Conservation (phyloP, 1,140 invertebrate genomes). For the Pararge aegeria region DNA sequence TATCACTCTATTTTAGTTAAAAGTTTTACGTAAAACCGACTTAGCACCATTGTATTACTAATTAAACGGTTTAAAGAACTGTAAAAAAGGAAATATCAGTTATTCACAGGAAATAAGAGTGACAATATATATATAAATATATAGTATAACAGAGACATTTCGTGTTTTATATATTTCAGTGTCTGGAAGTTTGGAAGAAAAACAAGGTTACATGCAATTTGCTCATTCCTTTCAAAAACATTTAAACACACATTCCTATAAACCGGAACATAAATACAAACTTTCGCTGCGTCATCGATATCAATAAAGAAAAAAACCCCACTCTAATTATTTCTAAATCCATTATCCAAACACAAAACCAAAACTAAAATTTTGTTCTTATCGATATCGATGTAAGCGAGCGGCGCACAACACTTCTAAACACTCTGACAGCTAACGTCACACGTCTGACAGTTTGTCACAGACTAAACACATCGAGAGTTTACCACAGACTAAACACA, state of each 20-base stretch:
- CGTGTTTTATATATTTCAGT: conserved; percentile 18
- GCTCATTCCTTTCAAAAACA: conserved; percentile 58
- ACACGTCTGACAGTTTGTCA: conserved; percentile 27
- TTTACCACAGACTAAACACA: conserved; percentile 12
- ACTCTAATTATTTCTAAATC: too few species aligned
- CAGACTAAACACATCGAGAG: conserved; percentile 16
- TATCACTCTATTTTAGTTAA: too few species aligned
- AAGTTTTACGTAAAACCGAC: too few species aligned
- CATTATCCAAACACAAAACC: background rate
- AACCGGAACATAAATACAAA: conserved; percentile 64
- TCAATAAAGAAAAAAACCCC: too few species aligned
- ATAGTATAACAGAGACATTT: background rate
- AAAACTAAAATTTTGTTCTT: conserved; percentile 1
- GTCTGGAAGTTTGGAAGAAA: conserved; percentile 34
- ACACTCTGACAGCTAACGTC: conserved; percentile 33
- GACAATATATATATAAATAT: conserved; percentile 16
- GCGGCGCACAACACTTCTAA: conserved; percentile 30
- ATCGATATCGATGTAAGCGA: conserved; percentile 42
- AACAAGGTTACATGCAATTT: conserved; percentile 48
- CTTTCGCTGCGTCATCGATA: conserved; percentile 42
- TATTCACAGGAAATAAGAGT: conserved; percentile 55
- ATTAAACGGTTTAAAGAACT: background rate
- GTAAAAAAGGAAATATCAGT: conserved; percentile 35
- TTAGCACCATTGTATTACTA: background rate
- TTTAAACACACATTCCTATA: conserved; percentile 69